phyloP scores from a whole-genome alignment of 1,140 invertebrate species.

The Mizuhopecten yessoensis region DNA sequence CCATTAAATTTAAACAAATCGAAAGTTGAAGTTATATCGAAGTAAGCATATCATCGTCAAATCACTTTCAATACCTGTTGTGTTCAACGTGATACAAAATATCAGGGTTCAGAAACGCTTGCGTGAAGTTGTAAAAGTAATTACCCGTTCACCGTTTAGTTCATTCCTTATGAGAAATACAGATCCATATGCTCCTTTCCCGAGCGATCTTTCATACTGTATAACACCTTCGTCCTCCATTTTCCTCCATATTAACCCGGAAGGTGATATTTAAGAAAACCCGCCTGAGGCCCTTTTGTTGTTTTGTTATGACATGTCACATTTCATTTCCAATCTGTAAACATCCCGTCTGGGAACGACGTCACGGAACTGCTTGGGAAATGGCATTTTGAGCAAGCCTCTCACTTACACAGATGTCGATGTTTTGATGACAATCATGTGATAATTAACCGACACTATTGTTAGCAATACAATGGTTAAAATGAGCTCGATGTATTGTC shows the following conservation, averaged over 20 bases:
- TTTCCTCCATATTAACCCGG: slow-evolving; percentile 41
- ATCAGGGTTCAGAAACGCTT: too few species aligned
- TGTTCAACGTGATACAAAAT: too few species aligned
- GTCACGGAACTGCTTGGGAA: background rate
- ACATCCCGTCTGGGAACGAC: slow-evolving; percentile 2
- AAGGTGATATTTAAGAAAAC: background rate
- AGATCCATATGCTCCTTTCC: slow-evolving; percentile 67
- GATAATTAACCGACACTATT: background rate
- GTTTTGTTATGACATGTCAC: background rate
- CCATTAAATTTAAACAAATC: too few species aligned
- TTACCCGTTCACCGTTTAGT: slow-evolving; percentile 52
- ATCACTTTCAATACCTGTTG: too few species aligned
- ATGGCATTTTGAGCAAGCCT: background rate
- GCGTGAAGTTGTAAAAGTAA: too few species aligned
- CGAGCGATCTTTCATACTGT: slow-evolving; percentile 61
- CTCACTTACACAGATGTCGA: background rate
- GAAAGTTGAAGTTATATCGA: too few species aligned
- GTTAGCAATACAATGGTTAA: background rate
- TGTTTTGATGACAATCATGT: slow-evolving; percentile 28
- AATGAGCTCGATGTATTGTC: background rate
- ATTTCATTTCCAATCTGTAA: background rate
- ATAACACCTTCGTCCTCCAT: slow-evolving; percentile 47
- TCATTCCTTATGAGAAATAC: slow-evolving; percentile 63
- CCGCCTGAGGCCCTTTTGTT: background rate
- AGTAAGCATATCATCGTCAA: too few species aligned